Evolutionary conservation across 2,797 vertebrate genomes (phyloP), one percentile per base, ranked within the genome.

Genomic region (Etheostoma perlongum): DNA sequence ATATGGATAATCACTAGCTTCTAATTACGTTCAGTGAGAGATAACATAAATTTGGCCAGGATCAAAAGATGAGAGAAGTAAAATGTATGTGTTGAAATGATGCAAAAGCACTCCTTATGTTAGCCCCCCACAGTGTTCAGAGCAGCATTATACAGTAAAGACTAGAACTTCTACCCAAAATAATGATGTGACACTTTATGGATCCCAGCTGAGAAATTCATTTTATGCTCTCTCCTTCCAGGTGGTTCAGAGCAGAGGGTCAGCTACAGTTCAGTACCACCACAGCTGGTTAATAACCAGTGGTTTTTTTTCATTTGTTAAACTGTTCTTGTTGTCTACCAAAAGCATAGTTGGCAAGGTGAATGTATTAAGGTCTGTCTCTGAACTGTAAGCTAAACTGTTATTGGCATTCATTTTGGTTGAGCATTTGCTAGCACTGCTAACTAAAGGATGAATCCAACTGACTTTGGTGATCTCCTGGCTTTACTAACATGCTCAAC

Each of bases 201-300:
- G 82, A 81, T 88, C 83, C 85, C 78, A 72, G 12, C 58, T 75
- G 79, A 88, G 76, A 77, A 72, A 84, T 85, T 79, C 16, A 68
- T 57, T 88, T 89, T 74, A 89, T 80, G 63, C 57, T 69, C 66
- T 81, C 66, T 76, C 51, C 67, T 80, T 81, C 70, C 76, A 79
- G 79, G 81, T 85, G 81, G 63, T 81, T 83, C 55, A 82, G 86
- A 86, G 77, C 53, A 64, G 40, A 74, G 77, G 76, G 78, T 89
- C 86, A 88, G 77, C 67, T 64, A 79, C 61, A 87, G 88, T 85
- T 86, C 84, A 89, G 62, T 33, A 70, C 65, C 76, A 76, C 72
- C 76, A 51, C 67, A 79, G 82, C 82, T 71, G 40, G 46, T 75
- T 64, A 64, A 81, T 58, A 77, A 55, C 67, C 57, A 44, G 44